phyloP scores from a whole-genome alignment of 1,140 invertebrate genomes.

The Pissodes strobi region DNA sequence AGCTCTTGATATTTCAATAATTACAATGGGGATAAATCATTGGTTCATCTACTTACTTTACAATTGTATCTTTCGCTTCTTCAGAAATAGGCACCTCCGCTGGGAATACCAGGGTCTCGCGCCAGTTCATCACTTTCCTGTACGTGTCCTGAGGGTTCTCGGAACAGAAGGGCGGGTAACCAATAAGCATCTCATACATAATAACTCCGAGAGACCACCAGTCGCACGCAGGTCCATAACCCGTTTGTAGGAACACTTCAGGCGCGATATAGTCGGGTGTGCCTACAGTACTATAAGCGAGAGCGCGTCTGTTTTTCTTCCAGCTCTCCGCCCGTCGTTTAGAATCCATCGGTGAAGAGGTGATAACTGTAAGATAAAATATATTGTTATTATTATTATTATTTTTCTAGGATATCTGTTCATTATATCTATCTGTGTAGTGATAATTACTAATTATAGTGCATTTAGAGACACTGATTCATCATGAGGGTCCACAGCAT shows the following conservation, averaged over 20 bases:
- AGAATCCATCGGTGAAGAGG: constrained; percentile 89
- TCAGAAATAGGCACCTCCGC: constrained; percentile 98
- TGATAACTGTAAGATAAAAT: constrained; percentile 58
- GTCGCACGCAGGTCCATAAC: constrained; percentile 96
- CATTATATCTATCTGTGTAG: too few species aligned
- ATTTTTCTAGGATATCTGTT: too few species aligned
- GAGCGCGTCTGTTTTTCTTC: constrained; percentile 92
- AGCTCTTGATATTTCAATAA: too few species aligned
- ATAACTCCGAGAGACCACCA: constrained; percentile 99
- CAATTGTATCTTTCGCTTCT: constrained; percentile 83
- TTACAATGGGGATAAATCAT: background rate
- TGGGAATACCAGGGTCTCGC: constrained; percentile 96
- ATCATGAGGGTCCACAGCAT: too few species aligned
- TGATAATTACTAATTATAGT: too few species aligned
- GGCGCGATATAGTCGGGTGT: constrained; percentile 99
- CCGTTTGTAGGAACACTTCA: constrained; percentile 93
- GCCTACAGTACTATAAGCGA: constrained; percentile 96
- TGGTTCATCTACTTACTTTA: constrained; percentile 59
- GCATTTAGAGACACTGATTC: too few species aligned
- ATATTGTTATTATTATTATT: too few species aligned
- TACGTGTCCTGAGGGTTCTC: constrained; percentile 99
- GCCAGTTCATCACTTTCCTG: constrained; percentile 99
- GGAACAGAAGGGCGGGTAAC: constrained; percentile 99
- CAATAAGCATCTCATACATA: constrained; percentile 99
- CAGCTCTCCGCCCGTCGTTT: constrained; percentile 96